Base-by-base conservation (phyloP, 2,113 vertebrate species). In the Gymnogyps californianus region DNA sequence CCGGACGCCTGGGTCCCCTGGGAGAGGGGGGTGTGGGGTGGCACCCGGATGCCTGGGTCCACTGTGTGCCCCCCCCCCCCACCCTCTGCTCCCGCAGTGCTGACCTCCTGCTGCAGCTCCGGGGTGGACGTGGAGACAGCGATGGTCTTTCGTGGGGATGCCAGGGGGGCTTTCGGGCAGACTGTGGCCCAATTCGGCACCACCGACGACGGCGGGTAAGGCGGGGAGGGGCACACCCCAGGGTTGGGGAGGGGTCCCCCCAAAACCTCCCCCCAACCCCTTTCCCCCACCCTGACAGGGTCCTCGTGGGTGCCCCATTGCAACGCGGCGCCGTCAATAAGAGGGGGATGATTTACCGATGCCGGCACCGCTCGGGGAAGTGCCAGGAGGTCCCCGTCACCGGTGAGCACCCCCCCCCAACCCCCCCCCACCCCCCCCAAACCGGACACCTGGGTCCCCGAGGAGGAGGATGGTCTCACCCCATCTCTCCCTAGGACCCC, bases 391-490 rank as follows among this genome's bases (percentile, higher is more conserved):
- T 70, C 32, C 46, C 66, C 3, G 17, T 70, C 34, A 28, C 66
- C 1, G 66, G 66, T 70, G 46, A 49, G 66, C 19, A 21, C 8
- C 18, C 19, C 29, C 19, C 40, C 8, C 31, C 7, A n/a, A n/a
- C n/a, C n/a, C n/a, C n/a, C n/a, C n/a, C n/a, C n/a, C n/a, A n/a
- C n/a, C 11, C 21, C 66, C 44, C 24, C 44, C 4, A 49, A 49
- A n/a, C 13, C 1, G 10, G 29, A 11, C 1, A 3, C 4, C 8
- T 8, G 22, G 21, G 44, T 46, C 31, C 21, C 44, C 1, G 16
- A 36, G 46, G 46, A 69, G 34, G 24, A 47, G 18, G 62, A 32
- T 18, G 38, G 54, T 57, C 71, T 44, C 71, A 26, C 52, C 17
- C 71, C 40, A 11, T 14, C 52, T 34, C 38, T 57, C 16, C 31